Evolutionary conservation across 2,113 vertebrate species (phyloP), one percentile per base, ranked within the genome.

Genomic region (Campylomormyrus numenius): DNA sequence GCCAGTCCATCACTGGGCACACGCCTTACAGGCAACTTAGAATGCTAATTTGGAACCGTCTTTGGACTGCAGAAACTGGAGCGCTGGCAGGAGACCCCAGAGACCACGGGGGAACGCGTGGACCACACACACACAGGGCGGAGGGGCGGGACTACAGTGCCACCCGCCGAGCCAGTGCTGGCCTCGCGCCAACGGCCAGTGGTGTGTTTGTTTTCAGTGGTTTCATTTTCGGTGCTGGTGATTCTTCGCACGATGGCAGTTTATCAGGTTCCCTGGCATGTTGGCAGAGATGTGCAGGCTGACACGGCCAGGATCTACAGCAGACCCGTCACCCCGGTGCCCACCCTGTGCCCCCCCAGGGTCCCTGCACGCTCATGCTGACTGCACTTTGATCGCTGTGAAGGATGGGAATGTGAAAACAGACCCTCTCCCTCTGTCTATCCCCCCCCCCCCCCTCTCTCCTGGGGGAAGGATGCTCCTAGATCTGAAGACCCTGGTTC

Each of bases 391-490:
- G 35, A 89, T 85, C 35, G 27, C 50, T 85, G 31, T 85, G 27
- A 58, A 85, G 42, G 80, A 89, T 15, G 52, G 80, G 31, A 89
- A 89, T 6, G 39, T 85, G 80, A 84, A 89, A 83, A 5, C 48
- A 3, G 35, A 24, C 31, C 24, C 10, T 35, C 45, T 80, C 70
- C 3, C 62, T 35, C 88, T 19, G 46, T 46, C 9, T 35, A 1
- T 66, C 66, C 5, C n/a, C 45, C 5, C 56, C 17, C 39, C 48
- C 58, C 39, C 15, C 24, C 27, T 80, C 17, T 50, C 84, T 85
- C 46, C 84, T 62, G 56, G 21, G 56, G 56, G 21, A 2, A 0
- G 3, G 58, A 13, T 2, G n/a, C 24, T 13, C 10, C 45, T 17
- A 86, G 21, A 86, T 89, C 56, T 56, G 10, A 83, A 49, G 49